Evolutionary conservation across 2,113 vertebrate genomes (phyloP), one percentile per base, ranked within the genome.

Genomic region (Addax nasomaculatus): DNA sequence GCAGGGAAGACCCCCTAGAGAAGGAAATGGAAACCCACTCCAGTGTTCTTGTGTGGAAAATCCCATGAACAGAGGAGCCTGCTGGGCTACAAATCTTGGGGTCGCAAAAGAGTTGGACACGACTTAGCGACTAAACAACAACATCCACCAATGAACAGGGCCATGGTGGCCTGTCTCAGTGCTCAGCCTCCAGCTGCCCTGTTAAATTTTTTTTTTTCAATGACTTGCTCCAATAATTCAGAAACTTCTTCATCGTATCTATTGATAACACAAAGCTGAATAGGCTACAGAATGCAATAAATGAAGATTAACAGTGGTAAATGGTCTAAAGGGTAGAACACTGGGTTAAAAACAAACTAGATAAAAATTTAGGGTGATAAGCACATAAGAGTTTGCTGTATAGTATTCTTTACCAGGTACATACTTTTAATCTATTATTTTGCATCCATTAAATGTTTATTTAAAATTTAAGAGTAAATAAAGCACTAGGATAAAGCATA

Each of bases 141-240:
- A 7, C 70, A 76, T 4, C 70, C 64, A 67, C 29, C 23, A 57
- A 15, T 13, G 33, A 80, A 39, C 16, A 80, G 47, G 27, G 62
- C 49, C 14, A 2, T 4, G 1, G 51, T 21, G 39, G 25, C 49
- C n/a, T 23, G 33, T 39, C 36, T 51, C 47, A 58, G 49, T 30
- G 33, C 36, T 89, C 39, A n/a, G 76, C 21, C 43, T 85, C 70
- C 58, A 27, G 25, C 0, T 88, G n/a, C 58, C 19, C 23, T 58
- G 51, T 53, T 90, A 67, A 62, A 47, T 36, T 25, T 73, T 88
- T 92, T 58, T 60, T 84, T 91, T 80, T 86, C 58, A 73, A 78
- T 79, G 88, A 67, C 47, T 96, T 78, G 15, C 55, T 91, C 55
- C 25, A 84, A n/a, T 90, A 96, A 94, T 86, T 86, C 51, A 92